Evolutionary conservation across 2,888 invertebrate species (phyloP).

Genomic region (Frankliniella intonsa): DNA sequence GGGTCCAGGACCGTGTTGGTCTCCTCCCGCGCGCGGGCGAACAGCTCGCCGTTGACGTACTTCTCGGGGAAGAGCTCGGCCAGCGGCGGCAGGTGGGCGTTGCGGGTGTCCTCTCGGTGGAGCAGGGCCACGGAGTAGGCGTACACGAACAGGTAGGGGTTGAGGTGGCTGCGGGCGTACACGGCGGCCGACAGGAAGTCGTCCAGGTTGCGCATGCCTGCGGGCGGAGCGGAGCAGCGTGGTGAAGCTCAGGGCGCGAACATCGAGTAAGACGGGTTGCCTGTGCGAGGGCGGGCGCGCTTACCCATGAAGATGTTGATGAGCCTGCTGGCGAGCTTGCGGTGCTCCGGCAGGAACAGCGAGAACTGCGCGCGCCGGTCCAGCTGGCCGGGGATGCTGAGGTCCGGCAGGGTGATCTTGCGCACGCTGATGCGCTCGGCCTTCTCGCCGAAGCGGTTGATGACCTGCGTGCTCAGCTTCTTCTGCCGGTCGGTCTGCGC

Average conservation of each 20-base stretch:
- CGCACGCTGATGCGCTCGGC: slow-evolving; percentile 52
- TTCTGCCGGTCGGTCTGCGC: slow-evolving; percentile 53
- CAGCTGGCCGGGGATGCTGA: slow-evolving; percentile 58
- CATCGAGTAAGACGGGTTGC: no score
- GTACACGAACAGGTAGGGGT: slow-evolving; percentile 77
- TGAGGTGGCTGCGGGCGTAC: slow-evolving; percentile 67
- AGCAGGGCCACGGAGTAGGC: slow-evolving; percentile 69
- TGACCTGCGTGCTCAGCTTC: slow-evolving; percentile 54
- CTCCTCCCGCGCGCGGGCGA: slow-evolving; percentile 65
- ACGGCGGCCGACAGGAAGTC: slow-evolving; percentile 67
- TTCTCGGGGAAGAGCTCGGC: slow-evolving; percentile 77
- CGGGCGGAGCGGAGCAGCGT: background rate
- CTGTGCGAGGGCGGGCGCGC: slow-evolving; percentile 30
- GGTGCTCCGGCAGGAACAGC: slow-evolving; percentile 66
- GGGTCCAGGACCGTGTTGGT: slow-evolving; percentile 54
- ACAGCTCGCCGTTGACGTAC: slow-evolving; percentile 70
- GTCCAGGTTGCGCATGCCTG: slow-evolving; percentile 64
- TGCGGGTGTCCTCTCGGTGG: slow-evolving; percentile 67
- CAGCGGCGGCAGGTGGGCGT: slow-evolving; percentile 66
- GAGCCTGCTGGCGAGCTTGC: slow-evolving; percentile 63
- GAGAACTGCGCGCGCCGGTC: slow-evolving; percentile 66
- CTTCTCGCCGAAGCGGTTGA: slow-evolving; percentile 50
- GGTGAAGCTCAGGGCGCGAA: background rate
- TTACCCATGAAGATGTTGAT: slow-evolving; percentile 65
- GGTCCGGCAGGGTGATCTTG: slow-evolving; percentile 59